These are phyloP conservation scores for Xylophagus ater DNA, from an alignment of 2,888 invertebrate genomes.

Conservation along the genomic window DNA sequence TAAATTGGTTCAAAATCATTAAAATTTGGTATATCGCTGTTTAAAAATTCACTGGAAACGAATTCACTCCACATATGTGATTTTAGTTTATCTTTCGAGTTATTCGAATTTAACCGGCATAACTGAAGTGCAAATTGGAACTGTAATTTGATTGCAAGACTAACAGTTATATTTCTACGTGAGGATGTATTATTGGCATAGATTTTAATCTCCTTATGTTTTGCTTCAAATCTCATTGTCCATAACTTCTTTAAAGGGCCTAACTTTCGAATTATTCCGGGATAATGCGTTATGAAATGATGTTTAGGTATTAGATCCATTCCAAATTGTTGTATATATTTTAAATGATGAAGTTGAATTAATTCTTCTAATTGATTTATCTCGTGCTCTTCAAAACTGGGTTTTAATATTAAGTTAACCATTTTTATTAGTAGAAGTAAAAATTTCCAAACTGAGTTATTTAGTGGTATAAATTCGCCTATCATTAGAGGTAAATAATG, in stretches of 20 bases:
- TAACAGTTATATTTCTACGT: slow-evolving; percentile 15
- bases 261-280: slow-evolving; percentile 11
- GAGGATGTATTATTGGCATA: slow-evolving; percentile 13
- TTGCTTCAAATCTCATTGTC: slow-evolving; percentile 16
- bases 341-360: slow-evolving; percentile 11
- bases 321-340: slow-evolving; percentile 12
- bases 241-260: slow-evolving; percentile 15
- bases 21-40: too few species aligned
- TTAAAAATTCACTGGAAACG: too few species aligned
- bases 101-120: too few species aligned
- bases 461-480: slow-evolving; percentile 12
- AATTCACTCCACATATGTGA: too few species aligned
- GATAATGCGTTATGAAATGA: slow-evolving; percentile 16
- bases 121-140: slow-evolving; percentile 3
- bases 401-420: slow-evolving; percentile 9
- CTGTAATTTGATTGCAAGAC: slow-evolving; percentile 13
- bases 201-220: slow-evolving; percentile 12
- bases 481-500: slow-evolving; percentile 13
- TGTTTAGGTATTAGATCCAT: slow-evolving; percentile 12
- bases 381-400: slow-evolving; percentile 9
- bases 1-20: too few species aligned
- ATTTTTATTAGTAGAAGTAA: slow-evolving; percentile 9
- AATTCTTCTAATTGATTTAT: slow-evolving; percentile 7
- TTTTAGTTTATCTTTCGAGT: too few species aligned
- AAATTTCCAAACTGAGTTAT: slow-evolving; percentile 13